Evolutionary conservation across 2,888 invertebrate genomes (phyloP).

Genomic region (Aquatica leii): DNA sequence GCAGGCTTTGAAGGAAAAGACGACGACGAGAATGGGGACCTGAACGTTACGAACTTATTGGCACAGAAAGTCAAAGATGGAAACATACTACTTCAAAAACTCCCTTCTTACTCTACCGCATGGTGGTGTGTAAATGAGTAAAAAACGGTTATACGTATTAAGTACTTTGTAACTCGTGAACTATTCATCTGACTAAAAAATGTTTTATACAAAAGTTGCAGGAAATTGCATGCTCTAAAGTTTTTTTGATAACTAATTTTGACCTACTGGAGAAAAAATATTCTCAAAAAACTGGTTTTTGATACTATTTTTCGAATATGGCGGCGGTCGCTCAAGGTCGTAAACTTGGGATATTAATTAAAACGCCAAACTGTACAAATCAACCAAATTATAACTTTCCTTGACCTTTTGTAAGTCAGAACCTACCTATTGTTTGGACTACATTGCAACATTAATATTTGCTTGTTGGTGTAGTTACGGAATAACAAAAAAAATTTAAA

Average conservation of each 20-base stretch:
- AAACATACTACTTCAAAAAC: too few species aligned
- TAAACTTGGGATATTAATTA: too few species aligned
- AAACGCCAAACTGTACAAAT: not conserved
- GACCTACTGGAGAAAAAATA: too few species aligned
- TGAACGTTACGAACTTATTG: not conserved
- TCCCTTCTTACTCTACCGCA: not conserved
- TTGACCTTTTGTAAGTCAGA: not conserved
- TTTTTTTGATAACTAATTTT: too few species aligned
- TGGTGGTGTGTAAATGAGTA: not conserved
- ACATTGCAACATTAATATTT: too few species aligned
- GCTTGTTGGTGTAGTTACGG: too few species aligned
- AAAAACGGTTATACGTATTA: not conserved
- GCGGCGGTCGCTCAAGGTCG: not conserved
- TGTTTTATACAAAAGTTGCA: too few species aligned
- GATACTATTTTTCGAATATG: too few species aligned
- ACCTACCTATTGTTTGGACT: not conserved
- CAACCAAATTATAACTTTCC: not conserved
- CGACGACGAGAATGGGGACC: not conserved
- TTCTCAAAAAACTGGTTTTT: too few species aligned
- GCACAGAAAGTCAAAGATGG: not conserved
- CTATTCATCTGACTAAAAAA: not conserved
- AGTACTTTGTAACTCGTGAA: not conserved
- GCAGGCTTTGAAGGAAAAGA: not conserved
- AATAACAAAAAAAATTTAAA: too few species aligned
- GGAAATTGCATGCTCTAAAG: too few species aligned